These are phyloP conservation scores for Cariama cristata DNA, from an alignment of 2,113 vertebrate species.

Conservation along the genomic window DNA sequence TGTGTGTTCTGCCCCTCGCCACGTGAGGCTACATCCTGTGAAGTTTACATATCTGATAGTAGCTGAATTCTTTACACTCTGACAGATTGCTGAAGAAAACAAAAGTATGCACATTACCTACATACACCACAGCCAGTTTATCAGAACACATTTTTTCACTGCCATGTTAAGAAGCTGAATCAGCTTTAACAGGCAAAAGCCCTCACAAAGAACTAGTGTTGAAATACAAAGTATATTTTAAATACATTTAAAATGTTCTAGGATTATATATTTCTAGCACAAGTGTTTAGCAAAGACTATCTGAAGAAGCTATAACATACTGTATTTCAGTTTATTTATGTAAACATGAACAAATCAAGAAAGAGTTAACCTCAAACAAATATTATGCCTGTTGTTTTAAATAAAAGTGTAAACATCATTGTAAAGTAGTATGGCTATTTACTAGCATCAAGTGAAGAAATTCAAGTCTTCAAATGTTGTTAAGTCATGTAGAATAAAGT, in stretches of 20 bases:
- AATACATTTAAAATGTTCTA: background rate
- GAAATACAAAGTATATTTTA: background rate
- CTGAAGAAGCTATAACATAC: background rate
- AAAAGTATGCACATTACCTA: background rate
- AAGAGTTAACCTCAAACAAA: background rate
- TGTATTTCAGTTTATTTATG: background rate
- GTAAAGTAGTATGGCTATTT: background rate
- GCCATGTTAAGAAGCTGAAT: background rate
- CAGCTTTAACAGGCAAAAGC: background rate
- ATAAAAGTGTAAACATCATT: background rate
- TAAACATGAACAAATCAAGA: background rate
- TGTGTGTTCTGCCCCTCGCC: constrained; percentile 91
- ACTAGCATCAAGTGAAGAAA: background rate
- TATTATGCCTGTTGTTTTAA: background rate
- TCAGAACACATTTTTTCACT: background rate
- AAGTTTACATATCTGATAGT: constrained; percentile 89
- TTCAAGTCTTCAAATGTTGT: background rate
- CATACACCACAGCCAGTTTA: background rate
- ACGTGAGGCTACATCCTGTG: constrained; percentile 91
- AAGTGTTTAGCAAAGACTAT: background rate
- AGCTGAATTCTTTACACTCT: constrained; percentile 90
- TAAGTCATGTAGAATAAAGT: background rate
- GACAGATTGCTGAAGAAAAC: constrained; percentile 85
- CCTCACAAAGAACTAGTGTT: background rate
- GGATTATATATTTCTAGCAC: background rate